Evolutionary conservation across 2,113 vertebrate species (phyloP), one percentile per base, ranked within the genome.

Genomic region (Eublepharis macularius): DNA sequence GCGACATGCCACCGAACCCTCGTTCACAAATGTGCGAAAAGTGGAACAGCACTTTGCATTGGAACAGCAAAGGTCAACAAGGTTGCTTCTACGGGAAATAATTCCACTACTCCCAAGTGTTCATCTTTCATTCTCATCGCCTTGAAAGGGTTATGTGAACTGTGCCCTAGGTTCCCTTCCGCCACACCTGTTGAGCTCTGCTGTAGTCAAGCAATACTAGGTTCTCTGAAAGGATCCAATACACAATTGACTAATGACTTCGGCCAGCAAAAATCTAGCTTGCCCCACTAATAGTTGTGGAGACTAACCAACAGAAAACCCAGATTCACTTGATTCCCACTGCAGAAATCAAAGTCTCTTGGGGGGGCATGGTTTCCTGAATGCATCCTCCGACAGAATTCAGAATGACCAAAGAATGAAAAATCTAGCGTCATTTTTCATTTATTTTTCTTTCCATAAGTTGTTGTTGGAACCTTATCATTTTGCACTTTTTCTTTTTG

Each of bases 381-480:
- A 29, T 17, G 32, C 88, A 65, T 34, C 75, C 84, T 70, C 66
- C 3, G 0, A 13, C 7, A 54, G 72, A 85, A 70, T 65, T 77
- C 69, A 69, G 54, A 68, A 49, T 0, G 5, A 85, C 43, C 16
- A 57, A 45, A 17, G 14, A 63, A 2, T 60, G 68, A 88, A 60
- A 90, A 92, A 86, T 88, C 3, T 2, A 83, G 43, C 4, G 21
- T 34, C 29, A 47, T 54, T 54, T 54, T 19, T 19, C 51, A 54
- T 54, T 54, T 19, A 19, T 54, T 54, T 54, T 54, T 54, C 51
- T 54, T 54, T 54, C 51, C 17, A 19, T 17, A 19, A 17, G 51
- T 19, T 17, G 19, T 54, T 17, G 4, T 17, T 54, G 51, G 51
- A 54, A 54, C 51, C 51, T 54, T 17, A 17, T 54, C 17, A 19